These are phyloP conservation scores for Brachionus rotundiformis DNA, from an alignment of 1,140 invertebrate genomes.

Conservation along the genomic window DNA sequence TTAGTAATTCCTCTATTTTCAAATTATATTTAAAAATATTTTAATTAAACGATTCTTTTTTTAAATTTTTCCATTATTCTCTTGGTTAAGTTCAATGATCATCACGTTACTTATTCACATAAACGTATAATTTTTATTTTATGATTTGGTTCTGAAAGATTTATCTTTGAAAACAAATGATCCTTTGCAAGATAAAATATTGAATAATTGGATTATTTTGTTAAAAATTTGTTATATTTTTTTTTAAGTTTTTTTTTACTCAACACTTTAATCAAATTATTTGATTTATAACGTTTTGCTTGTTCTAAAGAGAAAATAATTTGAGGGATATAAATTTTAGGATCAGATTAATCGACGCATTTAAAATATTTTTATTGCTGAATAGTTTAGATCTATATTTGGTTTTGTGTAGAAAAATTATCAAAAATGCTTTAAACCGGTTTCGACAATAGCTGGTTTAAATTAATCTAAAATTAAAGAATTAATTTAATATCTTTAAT, in stretches of 20 bases:
- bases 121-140: background rate
- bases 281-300: conserved; percentile 34
- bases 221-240: background rate
- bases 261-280: background rate
- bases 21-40: background rate
- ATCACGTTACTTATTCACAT: background rate
- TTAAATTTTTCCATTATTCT: background rate
- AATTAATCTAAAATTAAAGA: background rate
- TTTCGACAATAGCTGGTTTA: background rate
- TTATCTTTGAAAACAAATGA: background rate
- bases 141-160: background rate
- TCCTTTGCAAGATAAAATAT: background rate
- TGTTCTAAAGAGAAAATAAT: background rate
- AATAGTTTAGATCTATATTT: background rate
- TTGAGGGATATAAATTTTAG: background rate
- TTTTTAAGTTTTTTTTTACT: background rate
- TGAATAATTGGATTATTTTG: background rate
- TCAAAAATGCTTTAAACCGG: background rate
- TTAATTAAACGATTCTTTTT: background rate
- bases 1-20: background rate
- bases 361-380: conserved; percentile 25
- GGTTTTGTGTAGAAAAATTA: background rate
- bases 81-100: too few relatives aligned
- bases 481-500: background rate
- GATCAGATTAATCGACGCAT: conserved; percentile 46